Base-by-base conservation (phyloP, 2,797 vertebrate genomes). In the Hyperoplus immaculatus region DNA sequence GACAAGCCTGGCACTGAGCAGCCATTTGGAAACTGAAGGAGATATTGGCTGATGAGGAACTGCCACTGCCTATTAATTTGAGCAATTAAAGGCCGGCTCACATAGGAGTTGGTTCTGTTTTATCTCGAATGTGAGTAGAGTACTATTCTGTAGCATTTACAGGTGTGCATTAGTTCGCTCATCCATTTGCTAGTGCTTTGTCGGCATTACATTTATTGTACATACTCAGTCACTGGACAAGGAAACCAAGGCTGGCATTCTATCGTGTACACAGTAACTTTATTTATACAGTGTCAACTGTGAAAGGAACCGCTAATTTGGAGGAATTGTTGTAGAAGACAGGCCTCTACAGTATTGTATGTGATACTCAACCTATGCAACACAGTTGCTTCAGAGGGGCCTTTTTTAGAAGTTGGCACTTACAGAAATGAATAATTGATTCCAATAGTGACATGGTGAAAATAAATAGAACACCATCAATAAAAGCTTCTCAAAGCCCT, bases 1-100 rank as follows among this genome's bases (percentile, higher is more conserved):
- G 92, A 92, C 88, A 87, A 76, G 85, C 65, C 81, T 90, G 90
- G 88, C 91, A 89, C 86, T 68, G 86, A 90, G 88, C 83, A 87
- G 86, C 80, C 86, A 83, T 90, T 92, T 89, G 85, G 84, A 90
- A 90, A 88, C 63, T 82, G 85, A 89, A 75, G 84, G 81, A 89
- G 86, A 88, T 79, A 59, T 75, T 67, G 82, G 81, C 81, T 91
- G 92, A 92, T 84, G 89, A 88, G 82, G 69, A 88, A 88, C 86
- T 89, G 88, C 84, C 90, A 85, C 86, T 86, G 86, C 61, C 69
- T 80, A 82, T 90, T 92, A 89, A 89, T 88, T 85, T 65, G 66
- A 76, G 85, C 73, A 71, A 66, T 64, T 46, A 63, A 69, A 67
- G 66, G 66, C 59, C 29, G 49, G 49, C 21, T 59, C 41, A 0